Evolutionary conservation across 2,797 vertebrate species (phyloP).

Genomic region (Melanotaenia pygmaea): DNA sequence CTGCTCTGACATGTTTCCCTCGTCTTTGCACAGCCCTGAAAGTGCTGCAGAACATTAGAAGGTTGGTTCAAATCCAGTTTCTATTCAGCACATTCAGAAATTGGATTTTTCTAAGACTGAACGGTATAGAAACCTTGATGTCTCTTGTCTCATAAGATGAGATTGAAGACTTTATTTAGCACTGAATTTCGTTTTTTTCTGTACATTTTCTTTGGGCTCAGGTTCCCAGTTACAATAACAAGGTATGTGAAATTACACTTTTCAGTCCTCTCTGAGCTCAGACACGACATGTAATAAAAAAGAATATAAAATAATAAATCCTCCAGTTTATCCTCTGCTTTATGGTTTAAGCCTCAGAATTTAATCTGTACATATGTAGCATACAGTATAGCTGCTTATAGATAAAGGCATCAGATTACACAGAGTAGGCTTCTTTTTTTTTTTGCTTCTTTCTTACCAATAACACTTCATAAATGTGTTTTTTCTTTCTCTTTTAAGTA

Average conservation of each 20-base stretch:
- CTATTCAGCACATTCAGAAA: slow-evolving; percentile 50
- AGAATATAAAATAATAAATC: slow-evolving; percentile 30
- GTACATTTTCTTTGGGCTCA: background rate
- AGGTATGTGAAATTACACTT: slow-evolving; percentile 2
- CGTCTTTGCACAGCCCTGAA: background rate
- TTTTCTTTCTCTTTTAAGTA: background rate
- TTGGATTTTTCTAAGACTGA: slow-evolving; percentile 48
- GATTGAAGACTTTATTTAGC: slow-evolving; percentile 10
- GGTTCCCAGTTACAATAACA: background rate
- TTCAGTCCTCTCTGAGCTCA: background rate
- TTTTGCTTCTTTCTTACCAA: background rate
- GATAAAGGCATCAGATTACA: background rate
- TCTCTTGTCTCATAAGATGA: background rate
- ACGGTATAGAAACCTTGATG: slow-evolving; percentile 5
- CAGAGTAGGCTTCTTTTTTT: background rate
- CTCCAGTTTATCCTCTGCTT: slow-evolving; percentile 18
- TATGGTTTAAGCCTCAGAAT: slow-evolving; percentile 11
- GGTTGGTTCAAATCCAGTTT: slow-evolving; percentile 36
- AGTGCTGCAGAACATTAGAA: slow-evolving; percentile 10
- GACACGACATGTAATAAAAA: slow-evolving; percentile 33
- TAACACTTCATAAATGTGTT: background rate
- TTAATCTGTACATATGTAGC: slow-evolving; percentile 15
- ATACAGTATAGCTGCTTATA: slow-evolving; percentile 1
- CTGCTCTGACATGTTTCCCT: slow-evolving; percentile 9
- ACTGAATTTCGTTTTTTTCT: slow-evolving; percentile 2